These are phyloP conservation scores for Scaptomyza tumidula DNA, from an alignment of 2,888 invertebrate genomes.

Conservation along the genomic window DNA sequence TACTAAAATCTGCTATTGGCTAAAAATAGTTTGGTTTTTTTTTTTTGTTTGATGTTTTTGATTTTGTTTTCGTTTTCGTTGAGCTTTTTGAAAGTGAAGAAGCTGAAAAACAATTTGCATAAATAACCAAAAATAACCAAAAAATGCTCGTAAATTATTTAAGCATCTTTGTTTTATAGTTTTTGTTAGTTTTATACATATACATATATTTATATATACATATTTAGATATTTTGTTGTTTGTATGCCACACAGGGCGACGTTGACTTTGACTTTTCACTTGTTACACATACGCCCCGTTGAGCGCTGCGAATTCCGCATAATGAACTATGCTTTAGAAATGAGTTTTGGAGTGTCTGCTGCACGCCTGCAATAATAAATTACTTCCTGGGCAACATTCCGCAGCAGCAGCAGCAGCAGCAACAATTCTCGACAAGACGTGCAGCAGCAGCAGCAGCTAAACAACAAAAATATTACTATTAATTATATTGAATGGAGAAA, in stretches of 20 bases:
- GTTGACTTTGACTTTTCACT: conserved; percentile 68
- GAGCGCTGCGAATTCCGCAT: conserved; percentile 69
- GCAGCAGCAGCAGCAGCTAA: conserved; percentile 41
- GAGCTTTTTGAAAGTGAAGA: conserved; percentile 67
- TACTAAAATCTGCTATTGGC: conserved; percentile 54
- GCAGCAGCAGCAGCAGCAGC: conserved; percentile 30
- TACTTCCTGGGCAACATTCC: conserved; percentile 72
- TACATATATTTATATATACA: background rate
- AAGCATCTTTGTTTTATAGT: conserved; percentile 9
- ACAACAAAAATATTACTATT: conserved; percentile 72
- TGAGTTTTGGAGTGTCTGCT: conserved; percentile 23
- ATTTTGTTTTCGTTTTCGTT: conserved; percentile 7
- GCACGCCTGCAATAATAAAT: conserved; percentile 73
- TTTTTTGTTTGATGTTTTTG: background rate
- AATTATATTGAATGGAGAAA: conserved; percentile 81
- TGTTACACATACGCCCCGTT: conserved; percentile 77
- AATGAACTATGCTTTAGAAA: conserved; percentile 50
- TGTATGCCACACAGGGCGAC: conserved; percentile 50
- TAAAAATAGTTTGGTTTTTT: conserved; percentile 58
- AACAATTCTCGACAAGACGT: conserved; percentile 66
- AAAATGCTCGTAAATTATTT: conserved; percentile 16
- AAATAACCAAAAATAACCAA: conserved; percentile 40
- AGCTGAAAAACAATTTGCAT: conserved; percentile 68
- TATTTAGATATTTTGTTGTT: conserved; percentile 6
- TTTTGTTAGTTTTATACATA: background rate